Percentiles rank a stretch among this genome's conserved stretches.
Evolutionary conservation across 2,113 vertebrate genomes (phyloP).

Genomic region (Thymallus thymallus): DNA sequence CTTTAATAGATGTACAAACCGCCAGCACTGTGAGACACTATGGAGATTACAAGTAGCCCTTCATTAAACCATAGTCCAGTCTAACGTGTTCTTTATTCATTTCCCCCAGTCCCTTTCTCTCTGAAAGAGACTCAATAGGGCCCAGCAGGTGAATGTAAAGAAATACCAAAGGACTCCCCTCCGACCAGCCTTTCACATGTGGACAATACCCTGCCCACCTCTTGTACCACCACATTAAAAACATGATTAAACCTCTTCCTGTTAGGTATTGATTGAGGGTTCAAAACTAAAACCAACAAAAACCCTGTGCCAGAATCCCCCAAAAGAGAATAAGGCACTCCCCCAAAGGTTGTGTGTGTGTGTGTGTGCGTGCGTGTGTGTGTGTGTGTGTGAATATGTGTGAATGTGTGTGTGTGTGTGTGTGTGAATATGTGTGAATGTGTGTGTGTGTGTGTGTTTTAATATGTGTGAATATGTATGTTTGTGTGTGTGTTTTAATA

Average conservation of each 20-base stretch:
- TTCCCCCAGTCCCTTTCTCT: slow-evolving; percentile 83
- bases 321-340: slow-evolving; percentile 54
- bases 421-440: no score
- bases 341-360: slow-evolving; percentile 42
- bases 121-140: slow-evolving; percentile 79
- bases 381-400: background rate
- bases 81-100: slow-evolving; percentile 86
- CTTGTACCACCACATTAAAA: slow-evolving; percentile 87
- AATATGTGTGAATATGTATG: no score
- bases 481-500: no score
- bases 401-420: no score
- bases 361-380: background rate
- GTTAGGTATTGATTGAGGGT: slow-evolving; percentile 87
- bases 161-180: slow-evolving; percentile 85
- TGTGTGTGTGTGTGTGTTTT: no score
- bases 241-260: slow-evolving; percentile 92
- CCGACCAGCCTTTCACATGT: slow-evolving; percentile 78
- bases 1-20: slow-evolving; percentile 82
- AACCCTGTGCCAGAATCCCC: slow-evolving; percentile 59
- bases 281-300: slow-evolving; percentile 91
- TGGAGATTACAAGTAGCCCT: slow-evolving; percentile 87
- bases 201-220: slow-evolving; percentile 82
- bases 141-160: slow-evolving; percentile 99
- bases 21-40: slow-evolving; percentile 82
- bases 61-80: slow-evolving; percentile 85